phyloP scores from a whole-genome alignment of 2,113 vertebrate species.

The Conger conger region DNA sequence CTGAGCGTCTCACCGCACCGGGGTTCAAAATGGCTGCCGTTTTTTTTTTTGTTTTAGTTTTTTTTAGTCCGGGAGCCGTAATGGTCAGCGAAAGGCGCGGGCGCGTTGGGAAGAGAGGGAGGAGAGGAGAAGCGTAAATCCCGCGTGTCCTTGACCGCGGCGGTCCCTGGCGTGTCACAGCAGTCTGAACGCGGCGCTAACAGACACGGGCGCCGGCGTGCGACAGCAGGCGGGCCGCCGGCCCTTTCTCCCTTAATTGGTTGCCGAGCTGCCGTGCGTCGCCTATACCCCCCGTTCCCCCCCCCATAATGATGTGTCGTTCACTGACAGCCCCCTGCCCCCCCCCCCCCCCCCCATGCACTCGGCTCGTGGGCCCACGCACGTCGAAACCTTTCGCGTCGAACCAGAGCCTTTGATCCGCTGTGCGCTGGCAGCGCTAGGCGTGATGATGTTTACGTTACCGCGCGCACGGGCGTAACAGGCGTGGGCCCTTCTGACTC shows the following conservation, averaged over 20 bases:
- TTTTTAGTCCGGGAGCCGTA: not conserved
- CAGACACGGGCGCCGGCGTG: not conserved
- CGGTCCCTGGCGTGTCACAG: not conserved
- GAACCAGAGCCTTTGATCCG: slow-evolving; percentile 52
- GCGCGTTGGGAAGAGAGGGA: no score
- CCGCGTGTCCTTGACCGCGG: no score
- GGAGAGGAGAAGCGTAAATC: not conserved
- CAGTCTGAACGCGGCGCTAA: not conserved
- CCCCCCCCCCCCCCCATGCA: not conserved
- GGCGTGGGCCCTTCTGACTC: not conserved
- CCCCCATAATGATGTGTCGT: not conserved
- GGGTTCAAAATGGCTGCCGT: not conserved
- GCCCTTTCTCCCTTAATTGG: not conserved
- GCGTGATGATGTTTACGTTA: slow-evolving; percentile 28
- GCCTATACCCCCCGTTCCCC: not conserved
- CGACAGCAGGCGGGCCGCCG: not conserved
- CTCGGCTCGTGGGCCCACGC: not conserved
- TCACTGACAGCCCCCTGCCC: not conserved
- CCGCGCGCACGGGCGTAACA: not conserved
- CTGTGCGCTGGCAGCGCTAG: slow-evolving; percentile 43
- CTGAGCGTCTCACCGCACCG: not conserved
- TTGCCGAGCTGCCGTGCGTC: not conserved
- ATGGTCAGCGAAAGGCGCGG: not conserved
- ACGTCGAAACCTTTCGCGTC: slow-evolving; percentile 27
- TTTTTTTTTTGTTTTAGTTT: not conserved